Conservation (phyloP, 2,888 invertebrate genomes). For the Dryadula phaetusa region DNA sequence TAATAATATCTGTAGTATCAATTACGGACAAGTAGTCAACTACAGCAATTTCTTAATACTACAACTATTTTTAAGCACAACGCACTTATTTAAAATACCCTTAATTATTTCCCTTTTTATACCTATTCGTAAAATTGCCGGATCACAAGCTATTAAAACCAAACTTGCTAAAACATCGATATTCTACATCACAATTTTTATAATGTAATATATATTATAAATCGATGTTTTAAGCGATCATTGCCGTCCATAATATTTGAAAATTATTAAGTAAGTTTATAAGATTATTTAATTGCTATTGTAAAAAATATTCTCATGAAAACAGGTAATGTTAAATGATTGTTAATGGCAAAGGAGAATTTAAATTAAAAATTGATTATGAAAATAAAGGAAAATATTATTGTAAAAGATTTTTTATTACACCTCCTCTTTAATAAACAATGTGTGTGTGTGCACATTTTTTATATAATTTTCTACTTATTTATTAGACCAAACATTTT, state of each 20-base stretch:
- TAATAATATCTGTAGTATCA: too few relatives aligned
- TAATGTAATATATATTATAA: background rate
- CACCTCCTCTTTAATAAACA: conserved; percentile 1
- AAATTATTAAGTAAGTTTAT: conserved; percentile 30
- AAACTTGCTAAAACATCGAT: background rate
- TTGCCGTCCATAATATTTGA: conserved; percentile 31
- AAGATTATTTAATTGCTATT: conserved; percentile 40
- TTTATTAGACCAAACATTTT: conserved; percentile 7
- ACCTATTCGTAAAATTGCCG: background rate
- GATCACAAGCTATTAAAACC: conserved; percentile 1
- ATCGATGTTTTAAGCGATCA: background rate
- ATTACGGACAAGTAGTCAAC: too few relatives aligned
- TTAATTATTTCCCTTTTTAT: background rate
- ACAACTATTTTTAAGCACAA: too few relatives aligned
- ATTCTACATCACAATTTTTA: background rate
- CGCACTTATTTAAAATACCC: too few relatives aligned
- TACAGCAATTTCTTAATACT: too few relatives aligned
- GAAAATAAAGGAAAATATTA: conserved; percentile 35
- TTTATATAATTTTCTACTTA: conserved; percentile 8
- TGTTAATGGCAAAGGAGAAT: conserved; percentile 35
- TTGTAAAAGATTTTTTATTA: conserved; percentile 33
- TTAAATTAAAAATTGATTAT: conserved; percentile 36
- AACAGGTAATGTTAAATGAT: conserved; percentile 38
- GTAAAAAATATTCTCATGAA: conserved; percentile 29
- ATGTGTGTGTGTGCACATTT: background rate